Percentiles rank a stretch among this genome's conserved stretches.
These are phyloP conservation scores for Beris morrisii DNA, from an alignment of 2,888 invertebrate genomes.

Conservation along the genomic window DNA sequence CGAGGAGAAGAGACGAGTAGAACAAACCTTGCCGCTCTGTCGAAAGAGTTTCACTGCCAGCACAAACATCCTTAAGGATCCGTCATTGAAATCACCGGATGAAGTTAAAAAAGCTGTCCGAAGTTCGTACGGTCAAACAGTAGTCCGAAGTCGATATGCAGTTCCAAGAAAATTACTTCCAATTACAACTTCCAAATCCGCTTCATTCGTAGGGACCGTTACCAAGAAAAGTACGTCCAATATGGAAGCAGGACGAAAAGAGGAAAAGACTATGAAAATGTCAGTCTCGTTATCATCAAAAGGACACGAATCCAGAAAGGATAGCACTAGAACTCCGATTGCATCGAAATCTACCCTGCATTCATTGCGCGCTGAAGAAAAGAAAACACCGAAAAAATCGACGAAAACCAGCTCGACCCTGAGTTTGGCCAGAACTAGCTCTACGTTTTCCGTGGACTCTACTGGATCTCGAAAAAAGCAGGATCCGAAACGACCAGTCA, in stretches of 20 bases:
- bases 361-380: slow-evolving; percentile 32
- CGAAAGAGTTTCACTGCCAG: slow-evolving; percentile 53
- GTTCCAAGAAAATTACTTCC: slow-evolving; percentile 43
- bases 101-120: slow-evolving; percentile 61
- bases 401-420: slow-evolving; percentile 48
- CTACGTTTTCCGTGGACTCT: slow-evolving; percentile 55
- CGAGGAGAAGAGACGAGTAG: slow-evolving; percentile 59
- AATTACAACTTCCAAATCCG: slow-evolving; percentile 9
- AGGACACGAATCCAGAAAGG: slow-evolving; percentile 12
- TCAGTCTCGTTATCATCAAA: slow-evolving; percentile 24
- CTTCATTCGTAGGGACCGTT: slow-evolving; percentile 8
- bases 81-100: slow-evolving; percentile 62
- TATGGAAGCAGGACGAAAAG: slow-evolving; percentile 30
- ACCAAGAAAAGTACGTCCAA: slow-evolving; percentile 22
- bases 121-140: slow-evolving; percentile 49
- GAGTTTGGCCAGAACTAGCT: slow-evolving; percentile 53
- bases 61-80: slow-evolving; percentile 56
- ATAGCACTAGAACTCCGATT: not conserved
- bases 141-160: slow-evolving; percentile 52
- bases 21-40: slow-evolving; percentile 51
- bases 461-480: slow-evolving; percentile 44
- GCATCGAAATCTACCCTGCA: slow-evolving; percentile 38
- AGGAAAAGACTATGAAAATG: slow-evolving; percentile 34
- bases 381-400: slow-evolving; percentile 36
- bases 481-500: slow-evolving; percentile 41